phyloP scores from a whole-genome alignment of 2,113 vertebrate genomes.

The Phaethon lepturus region DNA sequence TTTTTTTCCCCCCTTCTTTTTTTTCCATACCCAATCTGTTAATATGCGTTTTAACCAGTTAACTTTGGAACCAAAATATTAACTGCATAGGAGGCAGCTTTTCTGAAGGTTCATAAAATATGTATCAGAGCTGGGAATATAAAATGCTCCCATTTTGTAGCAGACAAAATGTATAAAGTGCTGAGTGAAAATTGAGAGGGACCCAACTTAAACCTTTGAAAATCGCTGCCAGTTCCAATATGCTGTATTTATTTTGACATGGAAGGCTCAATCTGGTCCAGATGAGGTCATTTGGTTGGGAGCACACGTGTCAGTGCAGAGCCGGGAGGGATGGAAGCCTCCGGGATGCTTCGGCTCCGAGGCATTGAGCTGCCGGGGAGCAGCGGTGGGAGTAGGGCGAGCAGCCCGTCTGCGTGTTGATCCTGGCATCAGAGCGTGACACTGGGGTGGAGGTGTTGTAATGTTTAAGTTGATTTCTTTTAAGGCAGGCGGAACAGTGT shows the following conservation, averaged over 20 bases:
- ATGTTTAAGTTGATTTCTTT: constrained; percentile 55
- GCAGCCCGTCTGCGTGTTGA: constrained; percentile 41
- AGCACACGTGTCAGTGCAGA: not conserved
- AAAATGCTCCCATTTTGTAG: constrained; percentile 23
- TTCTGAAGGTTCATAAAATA: constrained; percentile 51
- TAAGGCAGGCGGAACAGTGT: constrained; percentile 25
- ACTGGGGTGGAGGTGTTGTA: constrained; percentile 18
- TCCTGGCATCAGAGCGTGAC: constrained; percentile 50
- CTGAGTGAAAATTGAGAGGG: constrained; percentile 23
- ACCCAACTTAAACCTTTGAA: constrained; percentile 27
- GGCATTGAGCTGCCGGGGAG: constrained; percentile 50
- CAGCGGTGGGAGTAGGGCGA: not conserved
- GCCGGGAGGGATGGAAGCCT: constrained; percentile 10
- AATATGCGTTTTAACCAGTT: not conserved
- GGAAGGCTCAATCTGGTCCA: constrained; percentile 14
- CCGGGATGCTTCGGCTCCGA: not conserved
- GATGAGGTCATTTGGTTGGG: constrained; percentile 55
- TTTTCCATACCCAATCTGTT: not conserved
- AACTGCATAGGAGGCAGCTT: not conserved
- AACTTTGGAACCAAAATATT: constrained; percentile 17
- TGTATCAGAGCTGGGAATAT: not conserved
- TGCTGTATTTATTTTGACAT: constrained; percentile 59
- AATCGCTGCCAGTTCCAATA: constrained; percentile 21
- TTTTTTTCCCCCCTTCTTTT: not conserved
- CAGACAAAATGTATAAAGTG: constrained; percentile 6